A percentile compares a stretch with the other conserved stretches of the same genome.
These are phyloP conservation scores for Amazona guildingii DNA, from an alignment of 2,113 vertebrate species.

Conservation along the genomic window DNA sequence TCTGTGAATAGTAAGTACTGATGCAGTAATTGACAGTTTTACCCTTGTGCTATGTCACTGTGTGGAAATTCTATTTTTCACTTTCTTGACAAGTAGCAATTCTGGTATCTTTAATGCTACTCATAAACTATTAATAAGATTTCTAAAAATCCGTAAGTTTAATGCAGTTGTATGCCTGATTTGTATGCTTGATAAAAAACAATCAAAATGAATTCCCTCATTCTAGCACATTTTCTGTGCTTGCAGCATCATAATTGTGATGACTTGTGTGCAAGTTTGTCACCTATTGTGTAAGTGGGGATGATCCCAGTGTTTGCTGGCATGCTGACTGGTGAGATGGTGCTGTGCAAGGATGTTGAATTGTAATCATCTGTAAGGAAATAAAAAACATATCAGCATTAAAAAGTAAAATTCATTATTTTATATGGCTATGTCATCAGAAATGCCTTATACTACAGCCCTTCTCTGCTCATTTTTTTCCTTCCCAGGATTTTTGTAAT, in stretches of 20 bases:
- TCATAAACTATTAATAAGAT: not conserved
- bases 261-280: slow-evolving; percentile 70
- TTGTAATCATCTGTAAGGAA: slow-evolving; percentile 65
- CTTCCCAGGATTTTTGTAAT: not conserved
- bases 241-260: not conserved
- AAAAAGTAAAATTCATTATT: not conserved
- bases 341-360: not conserved
- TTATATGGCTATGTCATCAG: not conserved
- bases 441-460: not conserved
- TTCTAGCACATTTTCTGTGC: not conserved
- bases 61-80: not conserved
- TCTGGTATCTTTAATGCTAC: not conserved
- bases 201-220: not conserved
- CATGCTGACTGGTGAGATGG: slow-evolving; percentile 14
- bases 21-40: not conserved
- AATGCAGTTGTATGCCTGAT: not conserved
- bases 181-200: not conserved
- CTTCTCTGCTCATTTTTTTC: not conserved
- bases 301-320: slow-evolving; percentile 50
- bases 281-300: slow-evolving; percentile 63
- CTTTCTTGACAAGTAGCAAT: not conserved
- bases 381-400: slow-evolving; percentile 56
- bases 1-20: not conserved
- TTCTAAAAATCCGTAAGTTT: not conserved
- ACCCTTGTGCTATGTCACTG: not conserved